Base-by-base conservation (phyloP, 2,113 vertebrate species). In the Ctenodactylus gundi region DNA sequence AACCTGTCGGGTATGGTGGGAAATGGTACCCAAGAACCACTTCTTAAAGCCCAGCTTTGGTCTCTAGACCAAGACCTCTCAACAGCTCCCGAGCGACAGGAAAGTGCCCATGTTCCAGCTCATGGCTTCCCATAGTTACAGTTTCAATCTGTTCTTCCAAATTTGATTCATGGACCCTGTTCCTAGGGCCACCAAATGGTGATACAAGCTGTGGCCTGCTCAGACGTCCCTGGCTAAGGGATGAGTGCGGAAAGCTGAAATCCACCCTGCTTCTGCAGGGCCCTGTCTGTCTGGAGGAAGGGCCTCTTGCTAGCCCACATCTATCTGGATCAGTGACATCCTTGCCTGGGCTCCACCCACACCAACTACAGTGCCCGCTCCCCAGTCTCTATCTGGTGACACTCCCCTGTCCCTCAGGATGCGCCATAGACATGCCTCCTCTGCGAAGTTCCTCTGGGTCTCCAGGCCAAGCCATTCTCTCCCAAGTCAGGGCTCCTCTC, bases 381-480 rank as follows among this genome's bases (percentile, higher is more conserved):
- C 60, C 18, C 12, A 41, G 0, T 65, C n/a, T 23, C n/a, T 18
- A 34, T 29, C 57, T 64, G 27, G 4, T 10, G 27, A 55, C 27
- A 53, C 36, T 18, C 46, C 31, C 8, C 46, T 34, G n/a, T 57
- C 51, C 82, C 29, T 60, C 7, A 7, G 68, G 41, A 21, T 3
- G 6, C 34, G 23, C 17, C 18, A 8, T 17, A 72, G 36, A 20
- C 51, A 72, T 2, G 9, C 68, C 81, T 23, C 51, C 49, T 6
- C 44, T 49, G 13, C 31, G 62, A 49, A 85, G 31, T 13, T 72
- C 11, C 57, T 55, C 80, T 29, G 15, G 0, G 62, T 14, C 36
- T 36, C 51, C 0, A 4, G 0, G 18, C 20, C 55, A 46, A 36
- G 55, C 3, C 3, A 27, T 3, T 11, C 44, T 39, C 46, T 41